A percentile compares a stretch with the other conserved stretches of the same genome.
Conservation (phyloP, 2,797 vertebrate species). For the Ceryle rudis region DNA sequence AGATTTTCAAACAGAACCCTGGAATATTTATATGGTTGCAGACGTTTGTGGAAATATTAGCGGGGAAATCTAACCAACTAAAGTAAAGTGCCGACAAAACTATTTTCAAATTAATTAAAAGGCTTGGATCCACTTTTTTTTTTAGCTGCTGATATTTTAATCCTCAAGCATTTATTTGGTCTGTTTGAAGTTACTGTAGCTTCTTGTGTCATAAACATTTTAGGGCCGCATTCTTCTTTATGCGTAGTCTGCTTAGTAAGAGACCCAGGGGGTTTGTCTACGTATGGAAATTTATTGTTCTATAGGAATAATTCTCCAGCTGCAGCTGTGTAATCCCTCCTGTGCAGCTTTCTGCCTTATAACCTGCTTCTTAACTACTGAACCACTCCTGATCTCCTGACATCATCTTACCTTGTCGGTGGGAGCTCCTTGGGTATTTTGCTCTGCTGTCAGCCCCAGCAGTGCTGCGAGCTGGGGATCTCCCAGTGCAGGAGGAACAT, state of each 20-base stretch:
- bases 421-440: neutral
- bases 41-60: slow-evolving; percentile 35
- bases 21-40: slow-evolving; percentile 44
- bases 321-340: neutral
- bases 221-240: neutral
- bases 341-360: neutral
- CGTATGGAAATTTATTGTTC: neutral
- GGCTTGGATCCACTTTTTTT: neutral
- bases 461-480: neutral
- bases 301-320: neutral
- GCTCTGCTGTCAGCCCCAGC: neutral
- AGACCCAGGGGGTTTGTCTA: neutral
- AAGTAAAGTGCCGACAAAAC: neutral
- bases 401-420: rapidly evolving
- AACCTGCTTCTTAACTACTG: neutral
- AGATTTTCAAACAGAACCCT: slow-evolving; percentile 44
- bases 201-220: slow-evolving; percentile 46
- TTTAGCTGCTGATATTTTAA: neutral
- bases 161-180: slow-evolving; percentile 18
- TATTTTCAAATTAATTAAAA: slow-evolving; percentile 48
- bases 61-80: neutral
- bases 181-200: slow-evolving; percentile 21
- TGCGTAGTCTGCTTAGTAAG: neutral
- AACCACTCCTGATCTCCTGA: neutral
- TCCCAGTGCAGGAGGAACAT: neutral